phyloP scores from a whole-genome alignment of 53 echinoderm and acorn worm genomes.

The Hippasteria phrygiana region DNA sequence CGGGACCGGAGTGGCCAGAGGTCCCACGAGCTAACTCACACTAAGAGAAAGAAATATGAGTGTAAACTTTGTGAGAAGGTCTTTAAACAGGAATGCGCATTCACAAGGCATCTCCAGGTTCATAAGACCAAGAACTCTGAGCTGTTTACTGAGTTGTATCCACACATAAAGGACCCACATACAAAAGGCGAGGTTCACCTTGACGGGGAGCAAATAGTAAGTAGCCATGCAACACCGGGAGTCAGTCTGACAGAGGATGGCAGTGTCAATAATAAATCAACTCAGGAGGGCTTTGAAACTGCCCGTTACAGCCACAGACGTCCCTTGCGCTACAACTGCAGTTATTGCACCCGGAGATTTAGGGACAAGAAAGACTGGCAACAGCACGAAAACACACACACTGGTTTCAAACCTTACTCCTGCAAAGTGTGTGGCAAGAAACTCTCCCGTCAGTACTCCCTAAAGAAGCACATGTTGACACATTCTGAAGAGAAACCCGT shows the following conservation, averaged over 20 bases:
- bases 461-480: slow-evolving; percentile 54
- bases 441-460: slow-evolving; percentile 47
- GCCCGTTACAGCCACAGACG: neutral
- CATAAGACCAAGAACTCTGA: slow-evolving; percentile 14
- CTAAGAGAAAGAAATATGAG: neutral
- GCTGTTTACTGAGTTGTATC: slow-evolving; percentile 24
- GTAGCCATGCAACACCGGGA: neutral
- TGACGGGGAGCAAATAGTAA: neutral
- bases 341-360: slow-evolving; percentile 41
- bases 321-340: slow-evolving; percentile 38
- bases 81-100: neutral
- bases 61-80: slow-evolving; percentile 22
- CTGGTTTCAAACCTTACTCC: slow-evolving; percentile 51
- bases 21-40: neutral
- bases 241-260: neutral
- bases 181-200: neutral
- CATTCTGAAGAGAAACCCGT: slow-evolving; percentile 38
- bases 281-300: neutral
- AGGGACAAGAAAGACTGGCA: slow-evolving; percentile 55
- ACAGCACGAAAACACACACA: slow-evolving; percentile 55
- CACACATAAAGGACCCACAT: neutral
- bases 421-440: slow-evolving; percentile 50
- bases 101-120: slow-evolving; percentile 11
- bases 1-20: slow-evolving; percentile 19
- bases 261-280: neutral